These are phyloP conservation scores for Lycaena phlaeas DNA, from an alignment of 2,888 invertebrate species.

Conservation along the genomic window DNA sequence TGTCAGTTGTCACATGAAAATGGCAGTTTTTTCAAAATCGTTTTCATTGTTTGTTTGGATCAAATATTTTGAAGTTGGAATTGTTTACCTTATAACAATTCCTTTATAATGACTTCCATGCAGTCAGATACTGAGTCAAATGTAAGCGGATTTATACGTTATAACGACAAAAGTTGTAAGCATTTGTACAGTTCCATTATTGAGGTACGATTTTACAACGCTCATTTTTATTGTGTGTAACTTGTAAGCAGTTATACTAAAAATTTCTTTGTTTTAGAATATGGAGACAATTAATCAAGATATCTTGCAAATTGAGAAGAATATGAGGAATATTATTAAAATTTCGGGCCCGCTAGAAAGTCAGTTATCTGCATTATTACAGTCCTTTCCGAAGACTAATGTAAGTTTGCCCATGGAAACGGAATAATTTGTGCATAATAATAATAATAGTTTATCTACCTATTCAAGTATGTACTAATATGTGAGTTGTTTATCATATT, in stretches of 20 bases:
- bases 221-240: too few relatives aligned
- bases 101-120: slow-evolving; percentile 38
- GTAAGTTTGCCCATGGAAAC: slow-evolving; percentile 42
- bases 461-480: too few relatives aligned
- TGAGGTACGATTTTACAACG: slow-evolving; percentile 29
- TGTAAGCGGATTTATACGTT: slow-evolving; percentile 58
- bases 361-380: slow-evolving; percentile 42
- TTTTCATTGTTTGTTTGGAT: too few relatives aligned
- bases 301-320: slow-evolving; percentile 49
- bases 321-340: slow-evolving; percentile 40
- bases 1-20: too few relatives aligned
- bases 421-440: slow-evolving; percentile 27
- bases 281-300: slow-evolving; percentile 59
- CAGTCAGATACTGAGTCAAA: slow-evolving; percentile 60
- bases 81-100: too few relatives aligned
- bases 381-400: slow-evolving; percentile 44
- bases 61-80: too few relatives aligned
- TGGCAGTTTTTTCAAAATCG: too few relatives aligned
- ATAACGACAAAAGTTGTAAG: slow-evolving; percentile 47
- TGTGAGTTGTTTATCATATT: too few relatives aligned
- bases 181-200: slow-evolving; percentile 48
- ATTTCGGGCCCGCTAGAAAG: slow-evolving; percentile 50
- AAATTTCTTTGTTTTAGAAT: slow-evolving; percentile 34
- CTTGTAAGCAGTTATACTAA: too few relatives aligned
- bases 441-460: too few relatives aligned